Evolutionary conservation across 2,797 vertebrate species (phyloP), one percentile per base, ranked within the genome.

Genomic region (Euthynnus affinis): DNA sequence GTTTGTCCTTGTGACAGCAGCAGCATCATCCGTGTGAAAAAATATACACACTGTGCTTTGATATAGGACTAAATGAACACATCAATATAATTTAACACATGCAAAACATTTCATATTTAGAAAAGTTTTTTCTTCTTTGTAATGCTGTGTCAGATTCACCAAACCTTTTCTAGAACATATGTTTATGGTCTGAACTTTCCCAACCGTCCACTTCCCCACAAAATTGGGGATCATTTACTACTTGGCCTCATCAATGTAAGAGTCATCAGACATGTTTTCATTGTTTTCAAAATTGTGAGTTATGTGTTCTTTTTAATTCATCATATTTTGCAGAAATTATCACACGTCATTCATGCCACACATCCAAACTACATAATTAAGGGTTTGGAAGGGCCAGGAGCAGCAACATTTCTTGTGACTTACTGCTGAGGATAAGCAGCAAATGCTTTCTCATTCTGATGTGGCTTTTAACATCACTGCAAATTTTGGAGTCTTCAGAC

Each of bases 291-390:
- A 69, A 76, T 37, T 52, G 63, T 77, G 20, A 49, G 51, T 37
- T 58, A 34, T 76, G 73, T 48, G 58, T 69, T 42, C 22, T 22
- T 70, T 55, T 69, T 70, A 57, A 80, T 70, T 83, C 48, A 77
- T 53, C 5, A 10, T 40, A 27, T 52, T 74, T 48, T 64, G 37
- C 65, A 66, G 60, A 75, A 73, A 78, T 73, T 5, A 72, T 71
- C 61, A 53, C 68, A 57, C 61, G n/a, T 55, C 42, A 32, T 40
- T 27, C 15, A 44, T 46, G 25, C 78, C 70, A n/a, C 75, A 74
- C 20, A 22, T 67, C 56, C 27, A 29, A 20, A 46, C 49, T 63
- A 44, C 46, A 76, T 63, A 59, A 76, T 76, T 76, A 68, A 63
- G 48, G 51, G 71, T 74, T 55, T 56, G 29, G 64, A 67, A n/a